Evolutionary conservation across 1,140 invertebrate genomes (phyloP).

Genomic region (Drosophila sulfurigaster): DNA sequence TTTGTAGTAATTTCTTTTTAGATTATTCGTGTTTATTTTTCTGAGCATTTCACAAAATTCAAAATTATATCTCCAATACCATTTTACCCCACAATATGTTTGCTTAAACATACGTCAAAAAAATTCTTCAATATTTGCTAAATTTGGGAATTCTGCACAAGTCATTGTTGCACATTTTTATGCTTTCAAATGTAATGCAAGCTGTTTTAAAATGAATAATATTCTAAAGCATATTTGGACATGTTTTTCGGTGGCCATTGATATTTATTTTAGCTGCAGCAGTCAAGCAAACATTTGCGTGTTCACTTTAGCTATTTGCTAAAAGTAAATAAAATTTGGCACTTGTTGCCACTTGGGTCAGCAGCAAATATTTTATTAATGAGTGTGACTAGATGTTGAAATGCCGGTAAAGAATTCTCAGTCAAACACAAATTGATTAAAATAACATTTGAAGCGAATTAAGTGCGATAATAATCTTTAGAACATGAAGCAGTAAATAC

Average conservation of each 20-base stretch:
- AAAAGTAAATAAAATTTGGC: not conserved
- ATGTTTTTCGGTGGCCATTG: not conserved
- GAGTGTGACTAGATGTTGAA: not conserved
- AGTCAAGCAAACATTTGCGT: not conserved
- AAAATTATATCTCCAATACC: too few relatives aligned
- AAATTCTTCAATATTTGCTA: not conserved
- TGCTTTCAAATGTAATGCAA: not conserved
- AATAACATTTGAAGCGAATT: not conserved
- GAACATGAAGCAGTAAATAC: not conserved
- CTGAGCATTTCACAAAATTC: too few relatives aligned
- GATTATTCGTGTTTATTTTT: too few relatives aligned
- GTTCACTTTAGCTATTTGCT: not conserved
- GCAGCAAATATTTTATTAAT: conserved; percentile 7
- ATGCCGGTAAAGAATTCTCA: not conserved
- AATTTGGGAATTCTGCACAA: not conserved
- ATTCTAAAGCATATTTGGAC: not conserved
- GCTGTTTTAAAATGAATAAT: conserved; percentile 2
- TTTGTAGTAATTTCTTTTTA: too few relatives aligned
- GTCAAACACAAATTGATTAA: not conserved
- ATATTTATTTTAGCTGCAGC: not conserved
- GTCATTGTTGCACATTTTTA: not conserved
- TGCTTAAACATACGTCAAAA: too few relatives aligned
- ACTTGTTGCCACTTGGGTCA: not conserved
- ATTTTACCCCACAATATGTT: too few relatives aligned
- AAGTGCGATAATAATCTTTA: not conserved